A percentile compares a stretch with the other conserved stretches of the same genome.
Conservation (phyloP, 2,888 invertebrate genomes). For the Nemotelus pantherinus region DNA sequence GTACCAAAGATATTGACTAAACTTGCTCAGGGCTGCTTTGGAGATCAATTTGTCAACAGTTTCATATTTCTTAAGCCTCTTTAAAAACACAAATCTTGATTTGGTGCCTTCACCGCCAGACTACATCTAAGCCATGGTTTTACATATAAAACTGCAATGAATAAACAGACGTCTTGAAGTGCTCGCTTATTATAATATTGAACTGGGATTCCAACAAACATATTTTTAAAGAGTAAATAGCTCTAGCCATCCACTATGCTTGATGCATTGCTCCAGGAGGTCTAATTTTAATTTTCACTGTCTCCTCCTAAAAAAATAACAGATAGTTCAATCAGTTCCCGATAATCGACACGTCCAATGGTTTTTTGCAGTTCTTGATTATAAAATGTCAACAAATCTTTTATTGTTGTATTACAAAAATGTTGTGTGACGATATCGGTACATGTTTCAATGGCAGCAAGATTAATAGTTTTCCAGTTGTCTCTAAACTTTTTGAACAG, state of each 20-base stretch:
- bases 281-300: not conserved
- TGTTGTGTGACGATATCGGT: no score
- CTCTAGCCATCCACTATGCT: not conserved
- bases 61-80: conserved; percentile 15
- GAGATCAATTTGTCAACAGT: not conserved
- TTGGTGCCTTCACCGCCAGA: conserved; percentile 9
- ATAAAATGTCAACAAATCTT: conserved; percentile 5
- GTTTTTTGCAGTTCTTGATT: not conserved
- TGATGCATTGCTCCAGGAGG: not conserved
- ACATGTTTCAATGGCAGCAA: no score
- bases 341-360: not conserved
- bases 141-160: conserved; percentile 10
- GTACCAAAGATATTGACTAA: not conserved
- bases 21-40: conserved; percentile 1
- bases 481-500: not conserved
- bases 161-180: conserved; percentile 1
- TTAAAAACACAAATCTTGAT: conserved; percentile 16
- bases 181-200: not conserved
- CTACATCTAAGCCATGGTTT: conserved; percentile 12
- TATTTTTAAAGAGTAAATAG: conserved; percentile 1
- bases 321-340: no score
- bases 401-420: no score
- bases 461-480: not conserved
- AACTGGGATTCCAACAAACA: not conserved
- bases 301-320: no score